These are phyloP conservation scores for Xenopus petersii DNA, from an alignment of 2,797 vertebrate genomes.

Conservation along the genomic window DNA sequence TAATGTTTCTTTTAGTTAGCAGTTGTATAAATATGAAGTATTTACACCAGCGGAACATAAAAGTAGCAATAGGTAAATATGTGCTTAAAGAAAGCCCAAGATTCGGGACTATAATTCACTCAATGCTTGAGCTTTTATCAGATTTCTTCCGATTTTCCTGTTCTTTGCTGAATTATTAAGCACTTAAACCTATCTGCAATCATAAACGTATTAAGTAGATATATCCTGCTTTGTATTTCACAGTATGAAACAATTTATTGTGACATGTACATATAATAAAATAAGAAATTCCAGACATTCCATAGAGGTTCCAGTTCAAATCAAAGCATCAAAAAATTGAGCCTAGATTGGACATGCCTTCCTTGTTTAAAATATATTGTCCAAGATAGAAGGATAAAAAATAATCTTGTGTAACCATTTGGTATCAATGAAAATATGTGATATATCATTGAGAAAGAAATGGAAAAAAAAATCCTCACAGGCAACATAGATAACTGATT, in stretches of 20 bases:
- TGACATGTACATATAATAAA: constrained; percentile 37
- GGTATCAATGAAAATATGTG: constrained; percentile 40
- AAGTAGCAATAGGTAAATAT: too few species aligned
- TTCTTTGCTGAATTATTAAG: constrained; percentile 43
- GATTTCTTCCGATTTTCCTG: constrained; percentile 17
- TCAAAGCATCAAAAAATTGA: constrained; percentile 39
- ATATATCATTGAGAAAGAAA: constrained; percentile 45
- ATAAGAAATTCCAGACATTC: constrained; percentile 34
- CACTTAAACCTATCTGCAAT: constrained; percentile 39
- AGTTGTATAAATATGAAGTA: too few species aligned
- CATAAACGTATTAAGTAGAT: constrained; percentile 47
- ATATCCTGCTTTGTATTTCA: constrained; percentile 39
- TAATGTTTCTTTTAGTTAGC: too few species aligned
- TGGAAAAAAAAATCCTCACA: constrained; percentile 36
- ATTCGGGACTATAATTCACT: constrained; percentile 3
- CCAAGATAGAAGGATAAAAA: constrained; percentile 42
- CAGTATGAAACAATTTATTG: constrained; percentile 48
- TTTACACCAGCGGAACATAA: too few species aligned
- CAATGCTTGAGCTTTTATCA: constrained; percentile 6
- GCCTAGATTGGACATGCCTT: constrained; percentile 45
- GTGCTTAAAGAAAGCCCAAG: not conserved
- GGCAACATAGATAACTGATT: constrained; percentile 36
- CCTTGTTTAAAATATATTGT: constrained; percentile 46
- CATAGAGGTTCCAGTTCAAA: constrained; percentile 42
- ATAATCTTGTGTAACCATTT: constrained; percentile 46